Conservation (phyloP, 2,113 vertebrate species). For the Pomatorhinus ruficollis region DNA sequence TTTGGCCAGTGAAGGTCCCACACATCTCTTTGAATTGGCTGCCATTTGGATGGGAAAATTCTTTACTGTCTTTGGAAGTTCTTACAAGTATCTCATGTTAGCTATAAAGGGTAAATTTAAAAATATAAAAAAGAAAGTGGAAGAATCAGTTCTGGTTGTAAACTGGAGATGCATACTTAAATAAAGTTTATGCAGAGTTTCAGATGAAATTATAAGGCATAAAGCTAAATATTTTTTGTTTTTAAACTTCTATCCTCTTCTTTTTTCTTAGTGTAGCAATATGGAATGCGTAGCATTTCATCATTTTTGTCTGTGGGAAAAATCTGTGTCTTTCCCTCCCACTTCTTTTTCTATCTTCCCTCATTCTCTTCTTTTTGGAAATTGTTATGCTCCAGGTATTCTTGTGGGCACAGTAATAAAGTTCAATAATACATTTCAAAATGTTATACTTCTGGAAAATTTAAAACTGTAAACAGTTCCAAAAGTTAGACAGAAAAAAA, state of each 20-base stretch:
- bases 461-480: neutral
- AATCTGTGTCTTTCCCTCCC: rapidly evolving
- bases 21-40: neutral
- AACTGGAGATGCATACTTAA: neutral
- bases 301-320: neutral
- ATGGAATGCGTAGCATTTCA: neutral
- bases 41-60: neutral
- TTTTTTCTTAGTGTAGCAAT: neutral
- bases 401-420: neutral
- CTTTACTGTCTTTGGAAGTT: neutral
- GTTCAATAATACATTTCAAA: neutral
- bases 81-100: neutral
- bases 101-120: neutral
- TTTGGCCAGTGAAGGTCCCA: neutral
- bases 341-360: neutral
- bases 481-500: neutral
- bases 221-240: neutral
- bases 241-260: neutral
- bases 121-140: neutral
- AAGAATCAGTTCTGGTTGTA: neutral
- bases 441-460: neutral
- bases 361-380: neutral
- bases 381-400: neutral
- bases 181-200: neutral
- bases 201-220: neutral